phyloP scores from a whole-genome alignment of 1,140 invertebrate species.

The Rhyacophila brunnea region DNA sequence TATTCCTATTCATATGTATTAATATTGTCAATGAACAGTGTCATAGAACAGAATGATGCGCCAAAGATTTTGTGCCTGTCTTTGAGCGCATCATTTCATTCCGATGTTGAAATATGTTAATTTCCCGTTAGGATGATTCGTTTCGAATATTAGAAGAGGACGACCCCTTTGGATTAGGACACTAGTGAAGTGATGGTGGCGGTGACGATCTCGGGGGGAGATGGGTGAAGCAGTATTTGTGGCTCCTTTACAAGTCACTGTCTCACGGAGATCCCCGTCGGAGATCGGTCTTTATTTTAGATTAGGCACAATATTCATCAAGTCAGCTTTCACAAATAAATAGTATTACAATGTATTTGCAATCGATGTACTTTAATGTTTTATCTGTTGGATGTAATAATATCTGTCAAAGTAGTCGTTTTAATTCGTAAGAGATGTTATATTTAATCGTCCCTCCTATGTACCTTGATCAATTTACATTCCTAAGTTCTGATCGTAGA shows the following conservation, averaged over 20 bases:
- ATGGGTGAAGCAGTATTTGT: slow-evolving; percentile 27
- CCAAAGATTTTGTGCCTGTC: slow-evolving; percentile 32
- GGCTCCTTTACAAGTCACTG: slow-evolving; percentile 34
- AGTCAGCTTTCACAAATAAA: slow-evolving; percentile 49
- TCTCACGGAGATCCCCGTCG: neutral
- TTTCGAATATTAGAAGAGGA: neutral
- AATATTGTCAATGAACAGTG: slow-evolving; percentile 3
- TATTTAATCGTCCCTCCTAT: slow-evolving; percentile 22
- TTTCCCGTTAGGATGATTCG: neutral
- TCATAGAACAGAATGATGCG: slow-evolving; percentile 3
- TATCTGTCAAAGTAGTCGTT: slow-evolving; percentile 35
- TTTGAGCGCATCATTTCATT: slow-evolving; percentile 14
- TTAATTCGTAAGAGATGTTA: slow-evolving; percentile 9
- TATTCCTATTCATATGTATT: too few species aligned
- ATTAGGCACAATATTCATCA: slow-evolving; percentile 55
- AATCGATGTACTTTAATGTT: slow-evolving; percentile 32
- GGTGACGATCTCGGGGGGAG: slow-evolving; percentile 15
- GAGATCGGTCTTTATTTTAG: slow-evolving; percentile 17
- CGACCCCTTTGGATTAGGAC: slow-evolving; percentile 9
- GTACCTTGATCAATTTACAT: slow-evolving; percentile 23
- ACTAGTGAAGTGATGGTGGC: slow-evolving; percentile 2
- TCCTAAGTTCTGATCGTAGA: slow-evolving; percentile 34
- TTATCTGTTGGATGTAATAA: slow-evolving; percentile 36
- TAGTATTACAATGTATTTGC: slow-evolving; percentile 25
- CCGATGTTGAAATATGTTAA: neutral